Evolutionary conservation across 2,113 vertebrate genomes (phyloP), one percentile per base, ranked within the genome.

Genomic region (Sinocyclocheilus anophthalmus): DNA sequence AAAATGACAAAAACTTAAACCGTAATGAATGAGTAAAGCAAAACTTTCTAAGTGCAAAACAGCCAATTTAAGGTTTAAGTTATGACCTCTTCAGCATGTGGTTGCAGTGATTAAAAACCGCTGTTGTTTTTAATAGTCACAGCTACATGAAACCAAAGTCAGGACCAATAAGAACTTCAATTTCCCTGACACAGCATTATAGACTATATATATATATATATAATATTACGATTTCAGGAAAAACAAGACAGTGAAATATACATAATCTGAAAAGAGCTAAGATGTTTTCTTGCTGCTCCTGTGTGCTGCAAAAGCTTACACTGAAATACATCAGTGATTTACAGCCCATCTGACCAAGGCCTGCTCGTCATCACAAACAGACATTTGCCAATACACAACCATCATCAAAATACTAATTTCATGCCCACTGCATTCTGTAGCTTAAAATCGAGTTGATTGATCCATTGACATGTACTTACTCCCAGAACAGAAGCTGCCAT

Each of bases 291-390:
- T 57, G 26, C 37, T 63, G 77, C 55, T 61, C 33, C 33, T 24
- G 33, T 80, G n/a, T 2, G 78, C 55, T 63, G 13, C n/a, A 63
- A n/a, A 80, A 80, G 77, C 77, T n/a, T 45, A 16, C 77, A 63
- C 78, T n/a, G 37, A 61, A n/a, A n/a, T 63, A 80, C 55, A 80
- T 80, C 57, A 63, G 24, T 24, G 13, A 42, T 45, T n/a, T 22
- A 78, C 53, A n/a, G 5, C n/a, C 77, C 5, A 24, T 80, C 33
- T 42, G 45, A 63, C 12, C 63, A 61, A 45, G 55, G 12, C 78
- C n/a, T n/a, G n/a, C 22, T 16, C 33, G 1, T 57, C 50, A 37
- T 77, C 76, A 61, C 57, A 79, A 13, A 61, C 18, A 53, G n/a
- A 79, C 18, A 39, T 59, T 39, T 79, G 26, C n/a, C 45, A 77